Conservation (phyloP, 2,888 invertebrate genomes). For the Hartigia nigra region DNA sequence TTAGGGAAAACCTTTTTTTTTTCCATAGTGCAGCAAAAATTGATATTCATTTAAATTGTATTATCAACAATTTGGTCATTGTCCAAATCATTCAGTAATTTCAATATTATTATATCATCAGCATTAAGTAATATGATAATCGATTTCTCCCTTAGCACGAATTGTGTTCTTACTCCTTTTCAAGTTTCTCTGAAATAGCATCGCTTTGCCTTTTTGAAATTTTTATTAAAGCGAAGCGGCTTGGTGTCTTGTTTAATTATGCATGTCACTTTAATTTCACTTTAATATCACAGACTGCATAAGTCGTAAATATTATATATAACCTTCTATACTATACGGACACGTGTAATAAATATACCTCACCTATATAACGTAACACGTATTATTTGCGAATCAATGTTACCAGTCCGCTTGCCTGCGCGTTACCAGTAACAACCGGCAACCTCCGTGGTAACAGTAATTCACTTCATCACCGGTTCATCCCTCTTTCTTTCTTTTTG, state of each 20-base stretch:
- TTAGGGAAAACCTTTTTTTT: not conserved
- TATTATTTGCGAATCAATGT: constrained; percentile 13
- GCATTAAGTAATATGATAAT: not conserved
- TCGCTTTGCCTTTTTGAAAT: not conserved
- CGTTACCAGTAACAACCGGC: not conserved
- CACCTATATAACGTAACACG: not conserved
- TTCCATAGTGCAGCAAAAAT: not conserved
- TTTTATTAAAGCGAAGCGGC: not conserved
- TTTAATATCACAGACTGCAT: too few species aligned
- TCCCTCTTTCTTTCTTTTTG: constrained; percentile 3
- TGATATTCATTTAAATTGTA: not conserved
- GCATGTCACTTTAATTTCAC: too few species aligned
- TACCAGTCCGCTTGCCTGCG: not conserved
- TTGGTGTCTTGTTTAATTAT: too few species aligned
- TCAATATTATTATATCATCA: not conserved
- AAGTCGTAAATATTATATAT: not conserved
- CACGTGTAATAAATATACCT: not conserved
- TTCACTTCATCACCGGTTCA: constrained; percentile 8
- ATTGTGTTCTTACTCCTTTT: not conserved
- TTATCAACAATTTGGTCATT: not conserved
- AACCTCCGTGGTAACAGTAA: not conserved
- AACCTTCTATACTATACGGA: not conserved
- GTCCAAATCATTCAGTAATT: not conserved
- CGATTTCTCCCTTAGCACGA: not conserved
- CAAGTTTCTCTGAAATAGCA: too few species aligned